Evolutionary conservation across 2,797 vertebrate species (phyloP).

Genomic region (Myotis myotis): DNA sequence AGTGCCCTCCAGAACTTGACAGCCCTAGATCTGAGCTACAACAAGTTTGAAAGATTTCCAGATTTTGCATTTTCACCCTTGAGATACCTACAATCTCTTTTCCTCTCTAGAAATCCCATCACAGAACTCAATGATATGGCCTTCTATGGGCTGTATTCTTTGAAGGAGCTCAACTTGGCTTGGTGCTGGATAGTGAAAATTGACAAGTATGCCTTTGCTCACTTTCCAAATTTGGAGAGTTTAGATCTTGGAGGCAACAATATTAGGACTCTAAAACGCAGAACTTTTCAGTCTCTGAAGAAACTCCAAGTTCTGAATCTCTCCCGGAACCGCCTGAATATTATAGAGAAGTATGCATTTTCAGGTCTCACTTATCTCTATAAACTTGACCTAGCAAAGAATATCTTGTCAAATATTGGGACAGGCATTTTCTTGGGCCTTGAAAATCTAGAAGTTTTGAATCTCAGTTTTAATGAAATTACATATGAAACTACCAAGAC

Average conservation of each 20-base stretch:
- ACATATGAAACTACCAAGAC: conserved; percentile 73
- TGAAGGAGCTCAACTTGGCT: conserved; percentile 87
- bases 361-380: conserved; percentile 83
- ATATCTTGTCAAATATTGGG: conserved; percentile 85
- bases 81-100: conserved; percentile 76
- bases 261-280: conserved; percentile 87
- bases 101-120: conserved; percentile 89
- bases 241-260: conserved; percentile 91
- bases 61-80: conserved; percentile 81
- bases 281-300: conserved; percentile 82
- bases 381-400: conserved; percentile 90
- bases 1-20: conserved; percentile 60
- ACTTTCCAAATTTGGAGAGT: conserved; percentile 82
- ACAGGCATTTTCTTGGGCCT: conserved; percentile 77
- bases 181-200: conserved; percentile 91
- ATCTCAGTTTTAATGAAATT: conserved; percentile 85
- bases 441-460: conserved; percentile 84
- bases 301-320: conserved; percentile 87
- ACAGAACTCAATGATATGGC: conserved; percentile 81
- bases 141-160: conserved; percentile 81
- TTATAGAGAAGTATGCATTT: conserved; percentile 82
- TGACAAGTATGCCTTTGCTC: conserved; percentile 82
- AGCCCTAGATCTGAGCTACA: conserved; percentile 80
- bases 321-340: conserved; percentile 88
- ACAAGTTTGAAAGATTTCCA: conserved; percentile 79